These are phyloP conservation scores for Chloroclysta siterata DNA, from an alignment of 2,888 invertebrate genomes.

Conservation along the genomic window DNA sequence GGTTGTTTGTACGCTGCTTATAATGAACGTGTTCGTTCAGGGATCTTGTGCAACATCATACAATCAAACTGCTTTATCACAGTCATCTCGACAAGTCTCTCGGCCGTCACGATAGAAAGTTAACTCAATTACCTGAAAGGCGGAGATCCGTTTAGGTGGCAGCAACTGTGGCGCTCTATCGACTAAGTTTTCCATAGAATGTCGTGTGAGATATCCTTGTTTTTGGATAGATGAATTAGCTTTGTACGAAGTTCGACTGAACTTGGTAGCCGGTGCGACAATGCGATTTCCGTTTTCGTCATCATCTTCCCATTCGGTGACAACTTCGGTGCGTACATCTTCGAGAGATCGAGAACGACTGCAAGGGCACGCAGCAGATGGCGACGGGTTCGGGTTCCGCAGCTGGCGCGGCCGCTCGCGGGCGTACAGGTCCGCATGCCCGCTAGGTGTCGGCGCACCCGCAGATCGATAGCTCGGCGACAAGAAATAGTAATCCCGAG, in stretches of 20 bases:
- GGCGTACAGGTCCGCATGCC: conserved; percentile 66
- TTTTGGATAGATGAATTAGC: conserved; percentile 69
- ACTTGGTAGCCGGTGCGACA: conserved; percentile 79
- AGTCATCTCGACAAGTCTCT: conserved; percentile 54
- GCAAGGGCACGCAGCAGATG: conserved; percentile 84
- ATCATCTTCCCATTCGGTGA: conserved; percentile 87
- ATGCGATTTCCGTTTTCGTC: conserved; percentile 87
- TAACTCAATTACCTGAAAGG: conserved; percentile 81
- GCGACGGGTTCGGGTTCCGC: conserved; percentile 51
- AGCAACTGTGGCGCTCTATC: conserved; percentile 81
- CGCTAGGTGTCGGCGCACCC: conserved; percentile 83
- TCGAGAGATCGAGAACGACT: conserved; percentile 89
- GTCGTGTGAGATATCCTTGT: conserved; percentile 82
- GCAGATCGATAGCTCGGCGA: conserved; percentile 89
- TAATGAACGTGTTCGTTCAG: conserved; percentile 39
- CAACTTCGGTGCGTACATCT: conserved; percentile 88
- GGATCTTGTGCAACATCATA: conserved; percentile 46
- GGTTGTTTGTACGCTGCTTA: conserved; percentile 43
- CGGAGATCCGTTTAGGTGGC: conserved; percentile 81
- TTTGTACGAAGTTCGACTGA: conserved; percentile 74
- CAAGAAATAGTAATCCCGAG: conserved; percentile 86
- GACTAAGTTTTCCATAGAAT: conserved; percentile 89
- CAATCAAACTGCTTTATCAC: conserved; percentile 52
- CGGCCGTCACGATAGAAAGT: conserved; percentile 68
- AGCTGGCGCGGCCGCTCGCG: conserved; percentile 78